Evolutionary conservation across 2,797 vertebrate genomes (phyloP).

Genomic region (Thamnophis elegans): DNA sequence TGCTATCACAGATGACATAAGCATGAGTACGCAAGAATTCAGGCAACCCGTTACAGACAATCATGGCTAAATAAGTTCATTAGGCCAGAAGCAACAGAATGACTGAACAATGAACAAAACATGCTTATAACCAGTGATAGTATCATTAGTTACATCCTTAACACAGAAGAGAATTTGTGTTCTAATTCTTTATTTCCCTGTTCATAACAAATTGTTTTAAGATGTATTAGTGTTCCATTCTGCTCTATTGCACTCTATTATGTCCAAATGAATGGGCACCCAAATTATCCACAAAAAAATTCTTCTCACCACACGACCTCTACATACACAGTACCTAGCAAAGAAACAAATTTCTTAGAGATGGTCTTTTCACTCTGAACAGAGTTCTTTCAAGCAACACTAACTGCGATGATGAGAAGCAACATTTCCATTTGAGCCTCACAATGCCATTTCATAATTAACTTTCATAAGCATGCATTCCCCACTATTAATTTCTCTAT

Average conservation of each 20-base stretch:
- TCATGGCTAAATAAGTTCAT: background rate
- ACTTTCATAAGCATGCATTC: background rate
- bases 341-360: background rate
- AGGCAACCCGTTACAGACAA: background rate
- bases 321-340: background rate
- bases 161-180: background rate
- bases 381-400: background rate
- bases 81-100: background rate
- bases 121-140: background rate
- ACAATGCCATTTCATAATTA: constrained; percentile 20
- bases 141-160: background rate
- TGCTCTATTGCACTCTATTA: background rate
- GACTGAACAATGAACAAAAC: background rate
- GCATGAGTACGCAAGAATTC: background rate
- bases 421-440: background rate
- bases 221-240: background rate
- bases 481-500: background rate
- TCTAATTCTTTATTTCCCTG: background rate
- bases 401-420: background rate
- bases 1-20: background rate
- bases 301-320: background rate
- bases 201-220: background rate
- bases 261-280: background rate
- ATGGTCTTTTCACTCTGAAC: background rate
- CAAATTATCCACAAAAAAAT: background rate